Conservation (phyloP, 1,140 invertebrate species). For the Reticulitermes speratus region DNA sequence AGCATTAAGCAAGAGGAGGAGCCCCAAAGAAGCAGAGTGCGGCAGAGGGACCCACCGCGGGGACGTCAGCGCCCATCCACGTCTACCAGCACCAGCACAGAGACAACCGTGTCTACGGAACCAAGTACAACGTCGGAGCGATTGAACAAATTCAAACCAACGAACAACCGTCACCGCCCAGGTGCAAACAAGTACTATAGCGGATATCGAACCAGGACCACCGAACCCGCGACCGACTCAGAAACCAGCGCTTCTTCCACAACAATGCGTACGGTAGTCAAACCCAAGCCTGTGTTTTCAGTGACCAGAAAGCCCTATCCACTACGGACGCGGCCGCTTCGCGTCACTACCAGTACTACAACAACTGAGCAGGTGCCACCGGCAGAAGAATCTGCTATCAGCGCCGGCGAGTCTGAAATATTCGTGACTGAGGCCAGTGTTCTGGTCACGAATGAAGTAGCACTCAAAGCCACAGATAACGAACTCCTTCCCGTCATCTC, state of each 20-base stretch:
- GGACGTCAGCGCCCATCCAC: not conserved
- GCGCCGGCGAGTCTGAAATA: not conserved
- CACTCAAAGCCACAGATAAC: not conserved
- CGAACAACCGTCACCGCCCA: slow-evolving; percentile 34
- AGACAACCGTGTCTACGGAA: not conserved
- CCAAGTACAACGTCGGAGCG: not conserved
- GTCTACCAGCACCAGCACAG: not conserved
- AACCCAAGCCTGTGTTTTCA: slow-evolving; percentile 42
- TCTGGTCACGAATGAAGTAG: not conserved
- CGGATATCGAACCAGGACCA: slow-evolving; percentile 38
- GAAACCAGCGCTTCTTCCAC: not conserved
- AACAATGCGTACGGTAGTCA: not conserved
- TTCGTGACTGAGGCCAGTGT: not conserved
- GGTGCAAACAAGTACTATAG: slow-evolving; percentile 42
- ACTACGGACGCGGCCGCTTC: not conserved
- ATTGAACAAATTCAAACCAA: not conserved
- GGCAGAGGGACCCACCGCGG: not conserved
- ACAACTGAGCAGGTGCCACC: not conserved
- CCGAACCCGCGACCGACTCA: slow-evolving; percentile 14
- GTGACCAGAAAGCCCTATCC: slow-evolving; percentile 37
- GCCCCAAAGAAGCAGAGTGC: not conserved
- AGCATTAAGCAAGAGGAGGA: not conserved
- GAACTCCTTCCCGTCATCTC: not conserved
- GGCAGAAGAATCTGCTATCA: slow-evolving; percentile 29
- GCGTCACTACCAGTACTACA: not conserved